Conservation (phyloP, 2,797 vertebrate genomes). For the Sebastiscus tertius region DNA sequence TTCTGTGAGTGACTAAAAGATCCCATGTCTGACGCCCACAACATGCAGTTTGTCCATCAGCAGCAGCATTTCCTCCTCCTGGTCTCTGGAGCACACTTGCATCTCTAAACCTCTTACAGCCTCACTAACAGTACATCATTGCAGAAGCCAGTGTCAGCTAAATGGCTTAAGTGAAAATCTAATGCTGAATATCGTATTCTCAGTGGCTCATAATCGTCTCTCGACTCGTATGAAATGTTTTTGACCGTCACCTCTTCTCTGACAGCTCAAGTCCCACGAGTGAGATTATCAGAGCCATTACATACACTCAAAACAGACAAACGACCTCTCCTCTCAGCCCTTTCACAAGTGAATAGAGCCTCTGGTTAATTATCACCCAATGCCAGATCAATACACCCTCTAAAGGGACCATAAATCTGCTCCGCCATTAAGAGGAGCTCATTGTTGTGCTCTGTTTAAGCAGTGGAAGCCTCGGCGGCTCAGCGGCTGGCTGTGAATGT, state of each 20-base stretch:
- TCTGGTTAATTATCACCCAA: conserved; percentile 60
- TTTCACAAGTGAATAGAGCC: conserved; percentile 9
- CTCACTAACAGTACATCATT: neutral
- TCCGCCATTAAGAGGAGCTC: conserved; percentile 1
- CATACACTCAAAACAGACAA: conserved; percentile 26
- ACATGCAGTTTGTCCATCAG: neutral
- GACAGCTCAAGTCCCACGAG: conserved; percentile 1
- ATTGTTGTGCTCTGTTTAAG: conserved; percentile 46
- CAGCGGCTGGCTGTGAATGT: conserved; percentile 5
- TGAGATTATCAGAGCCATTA: conserved; percentile 19
- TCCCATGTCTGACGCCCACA: neutral
- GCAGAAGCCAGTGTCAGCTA: neutral
- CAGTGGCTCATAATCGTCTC: neutral
- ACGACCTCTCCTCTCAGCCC: neutral
- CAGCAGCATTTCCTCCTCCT: neutral
- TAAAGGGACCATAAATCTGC: conserved; percentile 47
- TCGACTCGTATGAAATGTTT: neutral
- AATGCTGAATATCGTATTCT: neutral
- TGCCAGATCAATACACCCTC: conserved; percentile 47
- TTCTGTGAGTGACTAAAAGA: neutral
- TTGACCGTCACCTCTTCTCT: neutral
- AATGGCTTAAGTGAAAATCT: conserved; percentile 5
- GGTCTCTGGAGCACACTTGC: conserved; percentile 1
- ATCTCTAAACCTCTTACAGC: neutral
- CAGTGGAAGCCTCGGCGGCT: conserved; percentile 6